A percentile compares a stretch with the other conserved stretches of the same genome.
Evolutionary conservation across 2,113 vertebrate genomes (phyloP).

Genomic region (Melospiza melodia): DNA sequence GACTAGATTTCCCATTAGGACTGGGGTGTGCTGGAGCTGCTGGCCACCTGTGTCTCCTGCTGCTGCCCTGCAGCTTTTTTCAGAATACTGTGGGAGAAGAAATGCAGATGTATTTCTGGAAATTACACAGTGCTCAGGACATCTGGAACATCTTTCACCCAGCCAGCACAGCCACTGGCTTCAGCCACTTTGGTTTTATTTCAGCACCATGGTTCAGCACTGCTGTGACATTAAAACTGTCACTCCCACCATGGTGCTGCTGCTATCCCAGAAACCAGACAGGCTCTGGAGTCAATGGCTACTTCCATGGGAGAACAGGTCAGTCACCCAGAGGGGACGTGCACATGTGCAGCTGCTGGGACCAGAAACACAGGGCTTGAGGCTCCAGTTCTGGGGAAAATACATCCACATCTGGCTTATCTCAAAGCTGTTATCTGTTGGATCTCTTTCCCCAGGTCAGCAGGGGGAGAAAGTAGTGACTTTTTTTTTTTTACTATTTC

Average conservation of each 20-base stretch:
- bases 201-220: background rate
- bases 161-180: background rate
- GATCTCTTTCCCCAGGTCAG: background rate
- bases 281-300: background rate
- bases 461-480: background rate
- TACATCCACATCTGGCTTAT: background rate
- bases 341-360: background rate
- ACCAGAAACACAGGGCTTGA: background rate
- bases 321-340: rapidly evolving
- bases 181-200: background rate
- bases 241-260: background rate
- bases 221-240: background rate
- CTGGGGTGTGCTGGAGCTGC: background rate
- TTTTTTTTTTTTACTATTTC: background rate
- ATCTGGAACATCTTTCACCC: background rate
- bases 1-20: background rate
- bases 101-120: background rate
- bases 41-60: background rate
- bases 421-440: background rate
- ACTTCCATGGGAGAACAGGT: background rate
- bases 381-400: background rate
- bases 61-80: background rate
- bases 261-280: background rate
- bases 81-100: background rate
- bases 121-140: background rate